Percentiles rank a stretch among this genome's conserved stretches.
Conservation (phyloP, 2,113 vertebrate species). For the Phrynosoma platyrhinos region DNA sequence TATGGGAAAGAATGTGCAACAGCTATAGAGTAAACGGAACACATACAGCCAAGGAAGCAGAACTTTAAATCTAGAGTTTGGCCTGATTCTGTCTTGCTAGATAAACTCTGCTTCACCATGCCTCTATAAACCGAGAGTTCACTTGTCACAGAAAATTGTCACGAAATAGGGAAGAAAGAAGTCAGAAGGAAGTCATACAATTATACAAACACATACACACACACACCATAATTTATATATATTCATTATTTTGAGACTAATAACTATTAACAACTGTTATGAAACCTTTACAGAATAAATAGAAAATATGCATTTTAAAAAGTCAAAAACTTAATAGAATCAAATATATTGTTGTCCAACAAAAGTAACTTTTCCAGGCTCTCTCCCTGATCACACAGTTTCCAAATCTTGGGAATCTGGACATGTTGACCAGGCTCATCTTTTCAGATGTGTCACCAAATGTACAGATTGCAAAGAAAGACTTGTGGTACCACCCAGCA, state of each 20-base stretch:
- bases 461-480: too few species aligned
- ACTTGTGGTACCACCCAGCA: too few species aligned
- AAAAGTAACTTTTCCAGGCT: background rate
- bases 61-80: slow-evolving; percentile 66
- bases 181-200: slow-evolving; percentile 24
- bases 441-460: too few species aligned
- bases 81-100: slow-evolving; percentile 65
- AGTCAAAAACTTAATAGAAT: background rate
- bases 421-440: too few species aligned
- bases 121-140: slow-evolving; percentile 56
- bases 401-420: too few species aligned
- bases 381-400: too few species aligned
- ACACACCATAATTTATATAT: slow-evolving; percentile 17
- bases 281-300: slow-evolving; percentile 53
- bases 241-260: slow-evolving; percentile 44
- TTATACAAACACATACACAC: background rate
- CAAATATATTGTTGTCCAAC: slow-evolving; percentile 40
- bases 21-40: slow-evolving; percentile 60
- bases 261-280: slow-evolving; percentile 44
- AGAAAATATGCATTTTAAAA: slow-evolving; percentile 50
- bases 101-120: slow-evolving; percentile 63
- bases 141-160: slow-evolving; percentile 56
- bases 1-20: slow-evolving; percentile 51
- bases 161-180: slow-evolving; percentile 45
- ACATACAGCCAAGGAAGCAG: slow-evolving; percentile 53